Evolutionary conservation across 1,140 invertebrate genomes (phyloP).

Genomic region (Brachionus sp.): DNA sequence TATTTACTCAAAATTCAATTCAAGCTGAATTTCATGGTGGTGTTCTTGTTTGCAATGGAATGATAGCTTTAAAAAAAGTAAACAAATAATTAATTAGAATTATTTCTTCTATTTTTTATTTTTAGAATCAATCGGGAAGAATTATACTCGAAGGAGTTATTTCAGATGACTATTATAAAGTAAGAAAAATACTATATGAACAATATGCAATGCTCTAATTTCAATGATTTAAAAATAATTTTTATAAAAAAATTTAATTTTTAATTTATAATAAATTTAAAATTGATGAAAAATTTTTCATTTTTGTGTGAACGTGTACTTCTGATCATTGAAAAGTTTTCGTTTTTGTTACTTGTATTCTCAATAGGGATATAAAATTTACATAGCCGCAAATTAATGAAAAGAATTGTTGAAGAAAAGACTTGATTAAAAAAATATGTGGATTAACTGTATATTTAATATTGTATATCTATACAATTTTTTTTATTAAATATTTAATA

Average conservation of each 20-base stretch:
- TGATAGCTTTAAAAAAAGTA: conserved; percentile 79
- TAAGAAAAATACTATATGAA: conserved; percentile 85
- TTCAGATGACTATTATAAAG: conserved; percentile 89
- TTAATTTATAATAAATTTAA: background rate
- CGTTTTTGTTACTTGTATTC: no score
- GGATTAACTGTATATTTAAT: no score
- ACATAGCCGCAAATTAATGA: no score
- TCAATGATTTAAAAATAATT: background rate
- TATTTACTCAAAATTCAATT: conserved; percentile 81
- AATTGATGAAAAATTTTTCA: background rate
- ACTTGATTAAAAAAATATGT: no score
- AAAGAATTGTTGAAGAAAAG: no score
- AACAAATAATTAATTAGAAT: background rate
- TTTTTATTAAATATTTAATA: no score
- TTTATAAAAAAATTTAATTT: background rate
- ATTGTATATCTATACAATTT: no score
- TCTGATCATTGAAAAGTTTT: no score
- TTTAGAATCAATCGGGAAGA: conserved; percentile 80
- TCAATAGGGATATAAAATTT: no score
- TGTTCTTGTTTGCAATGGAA: conserved; percentile 89
- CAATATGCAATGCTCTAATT: conserved; percentile 91
- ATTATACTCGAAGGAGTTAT: conserved; percentile 88
- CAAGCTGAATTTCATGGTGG: conserved; percentile 87
- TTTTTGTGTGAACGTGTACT: no score
- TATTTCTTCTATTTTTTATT: conserved; percentile 53